Conservation (phyloP, 2,113 vertebrate species). For the Callopanchax toddi region DNA sequence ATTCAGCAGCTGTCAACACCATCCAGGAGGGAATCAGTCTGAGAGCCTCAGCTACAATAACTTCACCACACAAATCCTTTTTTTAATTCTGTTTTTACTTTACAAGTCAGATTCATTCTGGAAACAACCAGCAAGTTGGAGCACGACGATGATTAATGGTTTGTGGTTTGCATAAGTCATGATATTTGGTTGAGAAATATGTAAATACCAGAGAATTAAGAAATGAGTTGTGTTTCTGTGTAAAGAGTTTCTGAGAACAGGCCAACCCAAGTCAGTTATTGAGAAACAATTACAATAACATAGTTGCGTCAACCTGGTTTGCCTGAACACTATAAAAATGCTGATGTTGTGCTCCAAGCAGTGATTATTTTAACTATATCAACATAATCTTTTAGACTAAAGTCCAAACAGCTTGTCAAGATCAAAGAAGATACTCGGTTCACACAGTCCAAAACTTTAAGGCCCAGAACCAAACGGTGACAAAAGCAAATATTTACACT, state of each 20-base stretch:
- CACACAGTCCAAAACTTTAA: neutral
- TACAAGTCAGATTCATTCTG: conserved; percentile 10
- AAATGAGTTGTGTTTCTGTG: conserved; percentile 14
- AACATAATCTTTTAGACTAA: conserved; percentile 1
- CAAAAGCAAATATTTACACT: conserved; percentile 11
- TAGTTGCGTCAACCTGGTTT: conserved; percentile 12
- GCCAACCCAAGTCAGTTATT: conserved; percentile 27
- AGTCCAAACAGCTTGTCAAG: neutral
- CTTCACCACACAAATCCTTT: conserved; percentile 12
- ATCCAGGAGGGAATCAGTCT: conserved; percentile 65
- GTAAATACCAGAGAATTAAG: conserved; percentile 32
- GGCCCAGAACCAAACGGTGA: neutral
- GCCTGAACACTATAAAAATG: conserved; percentile 2
- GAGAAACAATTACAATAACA: conserved; percentile 40
- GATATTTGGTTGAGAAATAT: conserved; percentile 55
- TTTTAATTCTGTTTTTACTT: conserved; percentile 10
- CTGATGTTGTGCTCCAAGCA: neutral
- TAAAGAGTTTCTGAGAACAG: conserved; percentile 24
- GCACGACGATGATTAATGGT: conserved; percentile 20
- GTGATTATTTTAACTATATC: neutral
- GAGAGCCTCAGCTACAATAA: conserved; percentile 40
- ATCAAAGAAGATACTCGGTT: neutral
- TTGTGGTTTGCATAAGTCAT: conserved; percentile 37
- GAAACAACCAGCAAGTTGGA: neutral
- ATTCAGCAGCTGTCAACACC: conserved; percentile 72